phyloP scores from a whole-genome alignment of 2,888 invertebrate species.

The Stratiomys singularior region DNA sequence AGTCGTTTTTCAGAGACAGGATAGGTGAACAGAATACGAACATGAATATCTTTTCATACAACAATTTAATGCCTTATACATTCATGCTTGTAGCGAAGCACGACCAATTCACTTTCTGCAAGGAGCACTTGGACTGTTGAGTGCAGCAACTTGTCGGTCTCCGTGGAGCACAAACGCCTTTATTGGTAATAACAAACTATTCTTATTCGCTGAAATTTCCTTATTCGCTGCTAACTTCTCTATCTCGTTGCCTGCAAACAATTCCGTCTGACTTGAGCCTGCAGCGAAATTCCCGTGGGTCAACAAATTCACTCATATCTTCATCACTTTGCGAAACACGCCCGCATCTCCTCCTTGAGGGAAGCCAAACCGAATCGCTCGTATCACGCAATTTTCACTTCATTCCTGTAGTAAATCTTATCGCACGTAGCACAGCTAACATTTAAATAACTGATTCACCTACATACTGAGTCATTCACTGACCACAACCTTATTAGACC shows the following conservation, averaged over 20 bases:
- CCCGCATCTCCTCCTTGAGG: slow-evolving; percentile 14
- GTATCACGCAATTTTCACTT: slow-evolving; percentile 38
- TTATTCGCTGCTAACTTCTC: no score
- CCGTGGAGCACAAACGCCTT: no score
- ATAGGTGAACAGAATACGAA: background rate
- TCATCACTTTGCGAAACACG: slow-evolving; percentile 17
- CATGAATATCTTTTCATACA: no score
- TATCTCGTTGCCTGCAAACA: no score
- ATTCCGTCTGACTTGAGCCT: background rate
- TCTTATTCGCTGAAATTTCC: no score
- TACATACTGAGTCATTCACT: slow-evolving; percentile 32
- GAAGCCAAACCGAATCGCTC: slow-evolving; percentile 4
- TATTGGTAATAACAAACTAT: no score
- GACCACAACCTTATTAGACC: background rate
- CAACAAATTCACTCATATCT: slow-evolving; percentile 4
- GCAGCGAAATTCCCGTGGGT: background rate
- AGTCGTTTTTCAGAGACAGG: background rate
- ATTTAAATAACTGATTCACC: slow-evolving; percentile 26
- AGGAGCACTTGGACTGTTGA: background rate
- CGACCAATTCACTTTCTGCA: background rate
- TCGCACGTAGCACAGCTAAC: background rate
- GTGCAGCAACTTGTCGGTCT: background rate
- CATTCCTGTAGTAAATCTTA: background rate
- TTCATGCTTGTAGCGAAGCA: background rate
- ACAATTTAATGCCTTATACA: no score